Evolutionary conservation across 1,140 invertebrate species (phyloP).

Genomic region (Drosophila willistoni): DNA sequence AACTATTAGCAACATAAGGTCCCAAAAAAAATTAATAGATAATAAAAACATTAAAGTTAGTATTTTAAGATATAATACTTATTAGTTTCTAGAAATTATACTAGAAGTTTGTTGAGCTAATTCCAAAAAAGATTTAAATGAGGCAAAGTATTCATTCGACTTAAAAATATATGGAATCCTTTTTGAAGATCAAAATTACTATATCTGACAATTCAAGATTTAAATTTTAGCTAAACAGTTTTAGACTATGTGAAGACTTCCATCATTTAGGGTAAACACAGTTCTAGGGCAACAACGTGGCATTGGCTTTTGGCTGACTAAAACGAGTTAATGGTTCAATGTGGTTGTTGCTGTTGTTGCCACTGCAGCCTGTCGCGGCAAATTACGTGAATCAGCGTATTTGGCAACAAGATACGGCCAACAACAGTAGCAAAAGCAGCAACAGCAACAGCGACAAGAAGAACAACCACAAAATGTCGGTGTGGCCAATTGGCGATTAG

Average conservation of each 20-base stretch:
- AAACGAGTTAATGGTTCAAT: slow-evolving; percentile 16
- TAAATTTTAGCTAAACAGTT: too few species aligned
- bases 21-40: too few species aligned
- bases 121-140: too few species aligned
- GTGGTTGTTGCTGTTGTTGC: slow-evolving; percentile 32
- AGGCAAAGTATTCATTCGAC: too few species aligned
- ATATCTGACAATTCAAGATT: too few species aligned
- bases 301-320: slow-evolving; percentile 32
- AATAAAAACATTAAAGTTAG: too few species aligned
- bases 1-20: too few species aligned
- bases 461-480: slow-evolving; percentile 54
- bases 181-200: too few species aligned
- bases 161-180: too few species aligned
- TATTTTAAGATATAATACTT: too few species aligned
- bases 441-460: slow-evolving; percentile 35
- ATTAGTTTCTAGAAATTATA: too few species aligned
- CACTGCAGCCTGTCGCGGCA: slow-evolving; percentile 40
- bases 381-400: slow-evolving; percentile 65
- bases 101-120: too few species aligned
- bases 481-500: slow-evolving; percentile 76
- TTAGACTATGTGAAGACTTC: background rate
- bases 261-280: slow-evolving; percentile 31
- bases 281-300: slow-evolving; percentile 22
- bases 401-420: slow-evolving; percentile 62
- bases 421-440: slow-evolving; percentile 35